Evolutionary conservation across 2,797 vertebrate genomes (phyloP).

Genomic region (Anguilla anguilla): DNA sequence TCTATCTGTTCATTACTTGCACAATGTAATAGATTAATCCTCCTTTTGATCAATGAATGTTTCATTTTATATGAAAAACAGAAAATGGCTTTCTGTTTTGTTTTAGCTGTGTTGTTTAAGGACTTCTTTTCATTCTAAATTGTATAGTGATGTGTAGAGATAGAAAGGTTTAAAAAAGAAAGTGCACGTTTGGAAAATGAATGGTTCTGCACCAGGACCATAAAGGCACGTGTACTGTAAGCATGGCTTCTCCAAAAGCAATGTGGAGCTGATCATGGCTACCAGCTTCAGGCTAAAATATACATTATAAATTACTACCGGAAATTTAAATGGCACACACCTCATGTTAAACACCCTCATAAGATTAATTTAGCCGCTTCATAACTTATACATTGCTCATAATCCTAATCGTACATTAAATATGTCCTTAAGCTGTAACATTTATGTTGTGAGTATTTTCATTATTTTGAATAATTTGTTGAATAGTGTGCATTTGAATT

Average conservation of each 20-base stretch:
- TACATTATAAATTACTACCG: background rate
- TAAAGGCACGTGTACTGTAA: background rate
- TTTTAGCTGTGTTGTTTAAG: background rate
- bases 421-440: background rate
- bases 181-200: background rate
- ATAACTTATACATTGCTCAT: background rate
- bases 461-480: background rate
- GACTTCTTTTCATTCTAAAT: background rate
- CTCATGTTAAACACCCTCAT: background rate
- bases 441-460: background rate
- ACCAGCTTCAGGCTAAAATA: background rate
- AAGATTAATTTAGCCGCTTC: background rate
- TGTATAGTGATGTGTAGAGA: background rate
- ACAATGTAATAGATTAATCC: background rate
- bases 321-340: background rate
- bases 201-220: background rate
- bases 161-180: background rate
- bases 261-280: background rate
- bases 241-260: background rate
- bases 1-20: background rate
- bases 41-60: background rate
- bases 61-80: background rate
- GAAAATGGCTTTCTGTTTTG: background rate
- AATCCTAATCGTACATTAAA: background rate
- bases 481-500: background rate